phyloP scores from a whole-genome alignment of 2,113 vertebrate genomes.

The Spea multiplicata region DNA sequence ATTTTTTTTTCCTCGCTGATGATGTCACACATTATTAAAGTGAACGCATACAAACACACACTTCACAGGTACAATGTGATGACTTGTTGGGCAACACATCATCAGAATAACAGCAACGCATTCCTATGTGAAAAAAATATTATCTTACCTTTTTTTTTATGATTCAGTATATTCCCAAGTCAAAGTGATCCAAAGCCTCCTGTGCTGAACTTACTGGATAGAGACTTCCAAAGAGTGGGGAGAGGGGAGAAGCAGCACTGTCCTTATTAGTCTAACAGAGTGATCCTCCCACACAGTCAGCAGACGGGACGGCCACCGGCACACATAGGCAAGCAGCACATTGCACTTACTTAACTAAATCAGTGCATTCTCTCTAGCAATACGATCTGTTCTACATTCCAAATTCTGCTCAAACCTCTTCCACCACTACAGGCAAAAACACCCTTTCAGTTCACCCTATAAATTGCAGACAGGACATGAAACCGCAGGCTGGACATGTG shows the following conservation, averaged over 20 bases:
- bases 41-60: constrained; percentile 19
- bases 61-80: not conserved
- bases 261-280: constrained; percentile 93
- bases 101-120: not conserved
- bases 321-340: constrained; percentile 21
- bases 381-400: not conserved
- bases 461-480: too few relatives aligned
- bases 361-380: constrained; percentile 9
- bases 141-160: constrained; percentile 66
- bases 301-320: constrained; percentile 65
- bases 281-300: constrained; percentile 94
- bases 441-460: too few relatives aligned
- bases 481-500: too few relatives aligned
- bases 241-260: constrained; percentile 76
- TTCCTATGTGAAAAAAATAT: not conserved
- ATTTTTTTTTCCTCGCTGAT: not conserved
- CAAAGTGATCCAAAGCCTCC: constrained; percentile 55
- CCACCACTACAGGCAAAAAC: too few relatives aligned
- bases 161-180: constrained; percentile 48
- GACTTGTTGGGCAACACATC: not conserved
- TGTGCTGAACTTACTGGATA: constrained; percentile 58
- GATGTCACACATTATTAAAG: constrained; percentile 1
- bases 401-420: not conserved
- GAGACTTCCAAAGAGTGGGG: constrained; percentile 63
- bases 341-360: constrained; percentile 15